These are phyloP conservation scores for Callipepla squamata DNA, from an alignment of 2,113 vertebrate genomes.

Conservation along the genomic window DNA sequence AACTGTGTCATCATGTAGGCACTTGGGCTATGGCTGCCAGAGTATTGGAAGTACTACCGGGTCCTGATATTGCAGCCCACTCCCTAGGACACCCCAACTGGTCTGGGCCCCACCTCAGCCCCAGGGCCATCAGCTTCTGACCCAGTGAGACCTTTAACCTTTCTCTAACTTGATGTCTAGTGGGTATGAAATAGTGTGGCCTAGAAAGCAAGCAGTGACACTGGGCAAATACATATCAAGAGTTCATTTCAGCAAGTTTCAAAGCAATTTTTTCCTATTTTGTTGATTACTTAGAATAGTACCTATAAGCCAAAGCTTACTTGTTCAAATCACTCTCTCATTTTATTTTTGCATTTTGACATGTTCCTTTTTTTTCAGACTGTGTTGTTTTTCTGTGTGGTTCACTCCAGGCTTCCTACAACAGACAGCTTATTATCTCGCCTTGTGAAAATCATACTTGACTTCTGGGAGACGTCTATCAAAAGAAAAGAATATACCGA, in stretches of 20 bases:
- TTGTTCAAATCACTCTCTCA: background rate
- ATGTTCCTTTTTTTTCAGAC: slow-evolving; percentile 35
- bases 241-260: background rate
- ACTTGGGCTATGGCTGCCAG: background rate
- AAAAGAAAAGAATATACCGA: background rate
- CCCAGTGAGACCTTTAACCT: background rate
- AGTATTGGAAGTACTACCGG: background rate
- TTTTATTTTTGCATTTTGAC: slow-evolving; percentile 3
- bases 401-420: background rate
- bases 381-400: background rate
- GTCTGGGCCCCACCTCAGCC: background rate
- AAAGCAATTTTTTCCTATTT: background rate
- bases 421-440: slow-evolving; percentile 9
- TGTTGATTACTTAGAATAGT: background rate
- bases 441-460: slow-evolving; percentile 6
- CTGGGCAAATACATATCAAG: background rate
- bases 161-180: background rate
- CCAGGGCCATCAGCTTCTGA: background rate
- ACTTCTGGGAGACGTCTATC: background rate
- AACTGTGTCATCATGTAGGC: background rate
- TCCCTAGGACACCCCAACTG: background rate
- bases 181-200: background rate
- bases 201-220: background rate
- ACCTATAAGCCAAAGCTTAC: background rate
- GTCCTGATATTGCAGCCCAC: background rate